These are phyloP conservation scores for Endotricha flammealis DNA, from an alignment of 2,888 invertebrate species.

Conservation along the genomic window DNA sequence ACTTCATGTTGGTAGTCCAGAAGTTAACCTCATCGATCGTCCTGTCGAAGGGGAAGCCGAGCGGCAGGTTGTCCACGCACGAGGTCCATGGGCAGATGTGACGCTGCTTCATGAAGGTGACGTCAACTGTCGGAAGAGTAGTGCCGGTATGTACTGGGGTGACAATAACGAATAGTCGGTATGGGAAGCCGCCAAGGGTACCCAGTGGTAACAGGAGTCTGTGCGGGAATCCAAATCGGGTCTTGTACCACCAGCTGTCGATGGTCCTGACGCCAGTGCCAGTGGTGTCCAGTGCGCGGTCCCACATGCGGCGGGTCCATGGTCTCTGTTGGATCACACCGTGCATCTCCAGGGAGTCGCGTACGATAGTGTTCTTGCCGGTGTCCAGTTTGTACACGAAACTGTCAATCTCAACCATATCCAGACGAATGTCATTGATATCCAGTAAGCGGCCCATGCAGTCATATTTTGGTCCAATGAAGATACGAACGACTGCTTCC, in stretches of 20 bases:
- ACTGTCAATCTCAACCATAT: slow-evolving; percentile 69
- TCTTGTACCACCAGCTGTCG: slow-evolving; percentile 75
- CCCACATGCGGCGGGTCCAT: slow-evolving; percentile 50
- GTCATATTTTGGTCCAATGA: slow-evolving; percentile 85
- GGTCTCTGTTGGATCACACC: slow-evolving; percentile 80
- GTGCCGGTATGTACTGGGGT: slow-evolving; percentile 73
- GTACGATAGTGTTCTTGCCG: slow-evolving; percentile 83
- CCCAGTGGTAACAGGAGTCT: slow-evolving; percentile 86
- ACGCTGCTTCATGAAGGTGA: slow-evolving; percentile 67
- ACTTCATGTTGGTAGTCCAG: slow-evolving; percentile 82
- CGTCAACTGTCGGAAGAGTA: slow-evolving; percentile 60
- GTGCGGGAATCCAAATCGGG: slow-evolving; percentile 80
- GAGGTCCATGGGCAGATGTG: slow-evolving; percentile 74
- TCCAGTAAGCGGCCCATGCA: slow-evolving; percentile 78
- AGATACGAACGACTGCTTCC: slow-evolving; percentile 81
- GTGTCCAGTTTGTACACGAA: slow-evolving; percentile 80
- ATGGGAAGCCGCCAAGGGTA: slow-evolving; percentile 78
- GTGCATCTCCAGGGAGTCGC: slow-evolving; percentile 82
- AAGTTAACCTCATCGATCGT: slow-evolving; percentile 77
- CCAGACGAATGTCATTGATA: slow-evolving; percentile 59
- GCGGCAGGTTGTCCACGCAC: slow-evolving; percentile 80
- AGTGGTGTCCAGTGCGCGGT: slow-evolving; percentile 41
- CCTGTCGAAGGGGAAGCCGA: slow-evolving; percentile 88
- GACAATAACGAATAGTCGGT: slow-evolving; percentile 81
- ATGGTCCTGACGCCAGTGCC: slow-evolving; percentile 70